Evolutionary conservation across 2,888 invertebrate species (phyloP).

Genomic region (Mimumesa dahlbomi): DNA sequence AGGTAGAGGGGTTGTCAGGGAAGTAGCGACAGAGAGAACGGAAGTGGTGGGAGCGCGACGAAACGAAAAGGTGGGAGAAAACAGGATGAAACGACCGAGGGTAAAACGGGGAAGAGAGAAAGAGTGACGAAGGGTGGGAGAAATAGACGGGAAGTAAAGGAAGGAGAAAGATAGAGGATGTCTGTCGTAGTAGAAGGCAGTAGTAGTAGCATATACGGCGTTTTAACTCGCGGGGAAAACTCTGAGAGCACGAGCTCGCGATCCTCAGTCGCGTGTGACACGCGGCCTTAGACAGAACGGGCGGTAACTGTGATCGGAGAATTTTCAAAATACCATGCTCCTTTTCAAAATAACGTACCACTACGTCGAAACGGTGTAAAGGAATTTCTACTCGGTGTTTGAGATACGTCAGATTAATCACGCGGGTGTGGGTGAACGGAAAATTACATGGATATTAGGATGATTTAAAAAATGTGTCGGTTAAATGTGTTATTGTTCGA

Average conservation of each 20-base stretch:
- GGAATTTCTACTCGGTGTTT: too few species aligned
- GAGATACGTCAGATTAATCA: too few species aligned
- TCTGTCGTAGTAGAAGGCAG: constrained; percentile 49
- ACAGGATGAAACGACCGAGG: too few species aligned
- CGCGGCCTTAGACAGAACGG: constrained; percentile 63
- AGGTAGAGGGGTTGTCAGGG: constrained; percentile 1
- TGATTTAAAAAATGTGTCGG: too few species aligned
- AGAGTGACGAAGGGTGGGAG: constrained; percentile 17
- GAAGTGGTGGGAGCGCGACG: neutral
- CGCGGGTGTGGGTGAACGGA: too few species aligned
- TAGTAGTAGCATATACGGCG: constrained; percentile 50
- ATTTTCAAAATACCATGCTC: too few species aligned
- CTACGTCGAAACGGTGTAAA: too few species aligned
- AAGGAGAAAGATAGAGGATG: constrained; percentile 36
- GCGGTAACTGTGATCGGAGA: neutral
- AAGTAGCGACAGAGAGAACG: neutral
- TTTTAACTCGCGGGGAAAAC: constrained; percentile 65
- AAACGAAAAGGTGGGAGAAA: constrained; percentile 5
- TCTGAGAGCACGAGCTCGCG: constrained; percentile 59
- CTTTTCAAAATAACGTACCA: too few species aligned
- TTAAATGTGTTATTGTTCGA: too few species aligned
- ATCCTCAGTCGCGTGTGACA: constrained; percentile 74
- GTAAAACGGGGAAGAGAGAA: constrained; percentile 1
- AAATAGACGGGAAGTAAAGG: constrained; percentile 6
- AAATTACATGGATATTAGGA: too few species aligned